A percentile compares a stretch with the other conserved stretches of the same genome.
Conservation (phyloP, 2,113 vertebrate genomes). For the Mugil cephalus region DNA sequence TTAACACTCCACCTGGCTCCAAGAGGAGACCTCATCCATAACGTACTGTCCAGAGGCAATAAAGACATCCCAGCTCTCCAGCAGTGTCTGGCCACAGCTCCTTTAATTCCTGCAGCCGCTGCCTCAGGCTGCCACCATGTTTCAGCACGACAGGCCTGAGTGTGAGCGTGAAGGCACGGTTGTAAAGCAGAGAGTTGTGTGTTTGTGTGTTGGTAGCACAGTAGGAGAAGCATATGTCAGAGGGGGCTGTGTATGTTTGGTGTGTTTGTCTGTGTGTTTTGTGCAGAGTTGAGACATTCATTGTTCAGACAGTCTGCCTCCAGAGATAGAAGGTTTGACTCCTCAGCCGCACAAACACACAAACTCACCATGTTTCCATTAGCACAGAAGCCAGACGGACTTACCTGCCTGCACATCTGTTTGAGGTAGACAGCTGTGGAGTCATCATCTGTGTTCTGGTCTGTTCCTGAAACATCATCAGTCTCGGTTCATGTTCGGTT, state of each 20-base stretch:
- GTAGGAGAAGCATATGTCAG: too few relatives aligned
- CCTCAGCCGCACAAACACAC: conserved; percentile 18
- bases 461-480: too few relatives aligned
- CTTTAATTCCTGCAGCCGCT: conserved; percentile 24
- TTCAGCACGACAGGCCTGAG: conserved; percentile 28
- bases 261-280: too few relatives aligned
- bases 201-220: too few relatives aligned
- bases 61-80: conserved; percentile 33
- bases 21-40: not conserved
- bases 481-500: too few relatives aligned
- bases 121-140: conserved; percentile 59
- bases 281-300: too few relatives aligned
- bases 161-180: not conserved
- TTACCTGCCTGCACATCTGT: too few relatives aligned
- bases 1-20: not conserved
- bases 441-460: too few relatives aligned
- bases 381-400: too few relatives aligned
- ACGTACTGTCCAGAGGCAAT: conserved; percentile 36
- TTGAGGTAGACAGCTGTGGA: too few relatives aligned
- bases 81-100: conserved; percentile 4
- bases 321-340: conserved; percentile 52
- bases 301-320: conserved; percentile 38
- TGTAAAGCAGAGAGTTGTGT: conserved; percentile 3
- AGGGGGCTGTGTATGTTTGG: too few relatives aligned
- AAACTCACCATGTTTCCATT: too few relatives aligned